Percentiles rank a stretch among this genome's conserved stretches.
These are phyloP conservation scores for Elachura formosa DNA, from an alignment of 2,113 vertebrate species.

Conservation along the genomic window DNA sequence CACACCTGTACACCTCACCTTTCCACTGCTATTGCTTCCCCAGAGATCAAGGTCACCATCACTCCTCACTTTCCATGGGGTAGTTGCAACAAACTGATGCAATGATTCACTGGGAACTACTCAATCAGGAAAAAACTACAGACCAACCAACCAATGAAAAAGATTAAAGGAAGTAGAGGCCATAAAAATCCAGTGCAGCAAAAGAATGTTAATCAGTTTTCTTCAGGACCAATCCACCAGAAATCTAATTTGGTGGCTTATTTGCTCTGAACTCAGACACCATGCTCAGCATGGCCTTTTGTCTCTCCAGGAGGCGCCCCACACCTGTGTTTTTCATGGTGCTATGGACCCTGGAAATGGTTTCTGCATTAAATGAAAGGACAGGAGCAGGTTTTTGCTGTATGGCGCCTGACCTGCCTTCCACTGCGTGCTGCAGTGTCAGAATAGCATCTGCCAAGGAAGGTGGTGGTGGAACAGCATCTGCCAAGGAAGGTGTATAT, in stretches of 20 bases:
- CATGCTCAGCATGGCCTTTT: background rate
- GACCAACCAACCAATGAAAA: background rate
- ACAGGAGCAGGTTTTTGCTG: background rate
- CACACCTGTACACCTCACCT: background rate
- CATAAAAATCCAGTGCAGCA: background rate
- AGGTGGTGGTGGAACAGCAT: accelerated
- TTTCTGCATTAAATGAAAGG: background rate
- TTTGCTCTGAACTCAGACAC: background rate
- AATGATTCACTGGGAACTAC: background rate
- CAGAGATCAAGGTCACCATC: background rate
- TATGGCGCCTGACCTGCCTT: background rate
- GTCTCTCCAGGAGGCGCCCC: background rate
- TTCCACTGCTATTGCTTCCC: background rate
- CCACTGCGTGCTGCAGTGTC: background rate
- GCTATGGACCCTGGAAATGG: background rate
- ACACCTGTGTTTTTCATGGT: background rate
- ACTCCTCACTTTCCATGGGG: background rate
- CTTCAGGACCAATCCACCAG: background rate
- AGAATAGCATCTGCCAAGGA: background rate
- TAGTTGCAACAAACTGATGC: background rate
- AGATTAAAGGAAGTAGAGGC: background rate
- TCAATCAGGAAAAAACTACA: background rate
- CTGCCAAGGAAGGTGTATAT: background rate
- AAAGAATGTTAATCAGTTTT: background rate
- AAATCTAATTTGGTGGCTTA: background rate